phyloP scores from a whole-genome alignment of 2,888 invertebrate species.

The Rhamnusium bicolor region DNA sequence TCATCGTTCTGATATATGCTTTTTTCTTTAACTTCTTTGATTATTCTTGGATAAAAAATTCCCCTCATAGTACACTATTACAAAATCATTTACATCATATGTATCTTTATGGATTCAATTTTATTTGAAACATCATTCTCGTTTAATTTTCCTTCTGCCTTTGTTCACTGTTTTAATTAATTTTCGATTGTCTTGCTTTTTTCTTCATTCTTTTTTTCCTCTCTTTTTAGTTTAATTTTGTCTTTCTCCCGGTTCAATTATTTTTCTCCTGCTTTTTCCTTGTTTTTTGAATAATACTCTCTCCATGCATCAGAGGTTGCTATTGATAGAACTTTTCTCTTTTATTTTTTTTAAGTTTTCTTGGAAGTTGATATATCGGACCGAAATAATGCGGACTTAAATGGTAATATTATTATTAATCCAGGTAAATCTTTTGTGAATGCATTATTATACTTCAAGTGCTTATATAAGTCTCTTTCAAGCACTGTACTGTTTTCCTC shows the following conservation, averaged over 20 bases:
- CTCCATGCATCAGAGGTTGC: too few relatives aligned
- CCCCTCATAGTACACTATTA: neutral
- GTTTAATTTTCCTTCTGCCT: neutral
- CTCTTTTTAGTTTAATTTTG: too few relatives aligned
- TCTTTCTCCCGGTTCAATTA: too few relatives aligned
- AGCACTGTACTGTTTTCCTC: neutral
- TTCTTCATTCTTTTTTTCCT: neutral
- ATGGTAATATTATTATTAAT: too few relatives aligned
- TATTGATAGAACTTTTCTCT: too few relatives aligned
- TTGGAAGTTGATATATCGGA: too few relatives aligned
- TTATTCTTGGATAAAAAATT: constrained; percentile 1
- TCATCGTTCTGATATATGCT: neutral
- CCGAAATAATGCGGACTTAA: too few relatives aligned
- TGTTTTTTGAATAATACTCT: neutral
- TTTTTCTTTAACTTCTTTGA: neutral
- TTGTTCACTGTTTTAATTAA: neutral
- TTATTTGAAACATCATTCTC: neutral
- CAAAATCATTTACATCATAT: neutral
- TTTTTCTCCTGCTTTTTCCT: neutral
- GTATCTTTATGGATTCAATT: neutral
- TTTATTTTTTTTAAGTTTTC: too few relatives aligned
- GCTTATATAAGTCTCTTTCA: too few relatives aligned
- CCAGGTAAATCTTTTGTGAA: too few relatives aligned
- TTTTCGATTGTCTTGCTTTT: neutral
- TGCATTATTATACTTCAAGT: too few relatives aligned